These are phyloP conservation scores for Leucophenga varia DNA, from an alignment of 1,140 invertebrate genomes.

Conservation along the genomic window DNA sequence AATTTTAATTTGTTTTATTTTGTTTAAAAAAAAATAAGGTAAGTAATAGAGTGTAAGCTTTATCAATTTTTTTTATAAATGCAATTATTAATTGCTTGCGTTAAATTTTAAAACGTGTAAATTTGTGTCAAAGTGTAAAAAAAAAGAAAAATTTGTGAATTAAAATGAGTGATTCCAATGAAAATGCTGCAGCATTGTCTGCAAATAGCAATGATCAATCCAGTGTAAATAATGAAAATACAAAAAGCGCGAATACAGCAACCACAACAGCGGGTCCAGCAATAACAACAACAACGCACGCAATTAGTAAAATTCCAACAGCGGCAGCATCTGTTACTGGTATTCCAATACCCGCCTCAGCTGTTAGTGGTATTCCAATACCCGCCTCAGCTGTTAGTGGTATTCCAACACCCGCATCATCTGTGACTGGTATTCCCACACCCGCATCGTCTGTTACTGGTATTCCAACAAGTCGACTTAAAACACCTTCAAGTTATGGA, in stretches of 20 bases:
- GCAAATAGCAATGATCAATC: conserved; percentile 4
- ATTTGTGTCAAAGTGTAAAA: conserved; percentile 9
- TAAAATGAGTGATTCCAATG: conserved; percentile 6
- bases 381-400: conserved; percentile 20
- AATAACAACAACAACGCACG: conserved; percentile 6
- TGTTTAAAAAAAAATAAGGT: conserved; percentile 21
- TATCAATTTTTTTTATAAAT: not conserved
- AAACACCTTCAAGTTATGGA: conserved; percentile 35
- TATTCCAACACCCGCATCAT: conserved; percentile 36
- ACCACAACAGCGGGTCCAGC: conserved; percentile 2
- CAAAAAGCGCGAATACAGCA: not conserved
- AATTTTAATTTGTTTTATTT: not conserved
- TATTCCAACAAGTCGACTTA: conserved; percentile 31
- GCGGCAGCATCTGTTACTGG: no score
- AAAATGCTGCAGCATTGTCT: conserved; percentile 3
- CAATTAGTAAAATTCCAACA: conserved; percentile 19
- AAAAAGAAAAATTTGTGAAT: conserved; percentile 34
- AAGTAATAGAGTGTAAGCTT: conserved; percentile 25
- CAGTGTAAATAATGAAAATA: conserved; percentile 10
- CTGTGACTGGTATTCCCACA: conserved; percentile 32
- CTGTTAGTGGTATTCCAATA: not conserved
- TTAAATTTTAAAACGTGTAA: conserved; percentile 30
- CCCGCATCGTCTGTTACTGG: conserved; percentile 27
- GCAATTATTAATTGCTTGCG: conserved; percentile 16
- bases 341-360: not conserved